Conservation (phyloP, 2,797 vertebrate species). For the Acanthurus leucopareius region DNA sequence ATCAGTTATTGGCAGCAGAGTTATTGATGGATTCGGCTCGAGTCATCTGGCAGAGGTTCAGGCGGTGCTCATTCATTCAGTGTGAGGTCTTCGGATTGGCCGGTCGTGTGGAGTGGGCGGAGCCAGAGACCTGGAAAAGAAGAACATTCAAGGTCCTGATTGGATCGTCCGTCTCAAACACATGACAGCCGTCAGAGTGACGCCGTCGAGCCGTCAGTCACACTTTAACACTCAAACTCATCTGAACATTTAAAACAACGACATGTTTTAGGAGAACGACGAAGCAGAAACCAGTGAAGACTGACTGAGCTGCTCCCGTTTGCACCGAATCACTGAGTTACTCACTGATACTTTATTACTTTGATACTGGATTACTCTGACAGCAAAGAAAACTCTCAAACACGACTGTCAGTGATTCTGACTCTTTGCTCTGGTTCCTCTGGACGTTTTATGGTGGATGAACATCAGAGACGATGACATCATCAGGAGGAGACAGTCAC, state of each 20-base stretch:
- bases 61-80: neutral
- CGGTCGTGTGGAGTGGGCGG: conserved; percentile 12
- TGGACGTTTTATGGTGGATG: neutral
- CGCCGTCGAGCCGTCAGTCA: too few relatives aligned
- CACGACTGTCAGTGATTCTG: neutral
- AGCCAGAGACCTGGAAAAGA: conserved; percentile 22
- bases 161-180: neutral
- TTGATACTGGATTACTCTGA: too few relatives aligned
- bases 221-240: too few relatives aligned
- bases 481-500: neutral
- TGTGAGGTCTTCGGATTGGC: conserved; percentile 44
- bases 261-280: too few relatives aligned
- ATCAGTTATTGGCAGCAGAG: too few relatives aligned
- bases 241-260: too few relatives aligned
- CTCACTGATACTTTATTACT: too few relatives aligned
- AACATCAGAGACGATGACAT: too few relatives aligned
- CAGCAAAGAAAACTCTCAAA: neutral
- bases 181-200: neutral
- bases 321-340: too few relatives aligned
- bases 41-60: neutral
- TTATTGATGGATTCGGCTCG: neutral
- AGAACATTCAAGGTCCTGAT: neutral
- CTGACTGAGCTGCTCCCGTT: too few relatives aligned
- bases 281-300: too few relatives aligned
- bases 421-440: neutral